phyloP scores from a whole-genome alignment of 1,140 invertebrate species.

The Pseudachorutes palmiensis region DNA sequence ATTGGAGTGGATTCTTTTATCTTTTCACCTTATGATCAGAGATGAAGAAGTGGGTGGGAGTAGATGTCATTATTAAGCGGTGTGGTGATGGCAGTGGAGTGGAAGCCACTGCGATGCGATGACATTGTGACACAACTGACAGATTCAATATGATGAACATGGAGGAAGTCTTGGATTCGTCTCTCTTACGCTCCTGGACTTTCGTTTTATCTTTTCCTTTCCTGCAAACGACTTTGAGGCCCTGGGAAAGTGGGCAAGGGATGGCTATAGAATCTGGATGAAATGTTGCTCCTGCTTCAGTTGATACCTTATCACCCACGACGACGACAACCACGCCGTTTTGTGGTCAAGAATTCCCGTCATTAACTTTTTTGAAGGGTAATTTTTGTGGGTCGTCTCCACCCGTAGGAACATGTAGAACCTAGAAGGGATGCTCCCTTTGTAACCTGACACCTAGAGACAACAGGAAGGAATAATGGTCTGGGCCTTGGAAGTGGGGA shows the following conservation, averaged over 20 bases:
- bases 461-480: neutral
- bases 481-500: neutral
- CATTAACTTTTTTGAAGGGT: neutral
- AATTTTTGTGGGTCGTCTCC: neutral
- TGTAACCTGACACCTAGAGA: conserved; percentile 3
- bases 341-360: conserved; percentile 20
- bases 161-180: neutral
- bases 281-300: too few species aligned
- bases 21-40: neutral
- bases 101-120: neutral
- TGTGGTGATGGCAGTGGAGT: neutral
- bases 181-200: too few species aligned
- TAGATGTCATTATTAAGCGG: neutral
- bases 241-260: neutral
- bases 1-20: neutral
- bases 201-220: too few species aligned
- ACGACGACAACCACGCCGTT: conserved; percentile 18
- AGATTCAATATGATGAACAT: conserved; percentile 27
- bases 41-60: neutral
- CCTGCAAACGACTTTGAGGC: too few species aligned
- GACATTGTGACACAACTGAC: conserved; percentile 25
- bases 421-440: neutral
- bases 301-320: conserved; percentile 5
- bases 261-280: neutral
- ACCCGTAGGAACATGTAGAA: neutral